Evolutionary conservation across 2,888 invertebrate species (phyloP).

Genomic region (Mesorhabditis spiculigera): DNA sequence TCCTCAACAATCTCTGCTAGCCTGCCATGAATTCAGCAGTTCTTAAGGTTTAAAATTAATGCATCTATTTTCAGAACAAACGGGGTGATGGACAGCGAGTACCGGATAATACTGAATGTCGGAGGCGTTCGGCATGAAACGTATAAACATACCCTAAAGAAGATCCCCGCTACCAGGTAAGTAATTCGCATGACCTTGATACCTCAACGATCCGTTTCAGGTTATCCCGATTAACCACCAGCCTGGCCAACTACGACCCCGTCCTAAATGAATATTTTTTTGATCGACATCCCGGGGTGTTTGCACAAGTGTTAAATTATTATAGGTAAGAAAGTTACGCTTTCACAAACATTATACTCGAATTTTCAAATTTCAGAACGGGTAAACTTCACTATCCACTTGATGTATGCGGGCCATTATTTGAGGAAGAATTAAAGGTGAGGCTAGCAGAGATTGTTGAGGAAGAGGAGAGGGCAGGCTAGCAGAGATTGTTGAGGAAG

Average conservation of each 20-base stretch:
- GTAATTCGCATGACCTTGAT: too few relatives aligned
- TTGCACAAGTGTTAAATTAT: constrained; percentile 87
- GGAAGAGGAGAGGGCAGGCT: too few relatives aligned
- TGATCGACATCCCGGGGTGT: constrained; percentile 79
- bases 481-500: too few relatives aligned
- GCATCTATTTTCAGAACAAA: background rate
- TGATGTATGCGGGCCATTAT: constrained; percentile 96
- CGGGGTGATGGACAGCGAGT: constrained; percentile 54
- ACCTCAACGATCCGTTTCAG: constrained; percentile 14
- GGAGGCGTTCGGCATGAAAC: constrained; percentile 86
- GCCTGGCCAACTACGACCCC: constrained; percentile 96
- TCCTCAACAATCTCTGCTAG: too few relatives aligned
- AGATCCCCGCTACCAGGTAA: constrained; percentile 79
- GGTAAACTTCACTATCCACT: constrained; percentile 98
- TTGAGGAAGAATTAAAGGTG: constrained; percentile 96
- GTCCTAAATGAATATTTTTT: constrained; percentile 99
- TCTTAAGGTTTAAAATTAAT: background rate
- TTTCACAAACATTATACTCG: too few relatives aligned
- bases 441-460: too few relatives aligned
- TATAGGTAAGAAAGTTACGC: constrained; percentile 65
- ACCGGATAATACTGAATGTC: constrained; percentile 92
- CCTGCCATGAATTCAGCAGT: too few relatives aligned
- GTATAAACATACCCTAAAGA: constrained; percentile 71
- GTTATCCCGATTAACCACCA: constrained; percentile 74
- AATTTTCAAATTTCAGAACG: constrained; percentile 26